Conservation (phyloP, 2,797 vertebrate species). For the Hydrophis major region DNA sequence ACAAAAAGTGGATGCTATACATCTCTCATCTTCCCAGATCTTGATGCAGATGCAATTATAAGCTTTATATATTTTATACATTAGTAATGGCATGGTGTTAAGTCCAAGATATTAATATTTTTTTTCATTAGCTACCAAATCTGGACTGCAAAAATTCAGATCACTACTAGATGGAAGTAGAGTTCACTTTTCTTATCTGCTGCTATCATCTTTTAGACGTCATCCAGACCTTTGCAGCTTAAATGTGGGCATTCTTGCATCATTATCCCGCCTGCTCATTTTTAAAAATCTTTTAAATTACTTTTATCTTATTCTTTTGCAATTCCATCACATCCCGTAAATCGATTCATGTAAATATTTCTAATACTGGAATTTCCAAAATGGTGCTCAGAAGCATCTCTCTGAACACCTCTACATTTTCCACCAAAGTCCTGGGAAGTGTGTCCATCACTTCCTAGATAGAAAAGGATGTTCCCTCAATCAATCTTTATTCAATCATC, state of each 20-base stretch:
- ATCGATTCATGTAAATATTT: not conserved
- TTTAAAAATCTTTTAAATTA: not conserved
- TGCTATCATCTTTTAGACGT: not conserved
- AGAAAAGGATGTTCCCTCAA: not conserved
- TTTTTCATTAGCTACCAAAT: not conserved
- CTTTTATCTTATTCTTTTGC: not conserved
- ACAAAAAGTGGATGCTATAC: not conserved
- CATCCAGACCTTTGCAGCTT: not conserved
- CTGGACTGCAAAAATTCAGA: not conserved
- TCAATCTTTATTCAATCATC: no score
- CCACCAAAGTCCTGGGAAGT: not conserved
- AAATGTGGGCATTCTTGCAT: not conserved
- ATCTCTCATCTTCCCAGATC: not conserved
- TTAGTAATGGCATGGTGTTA: not conserved
- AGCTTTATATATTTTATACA: not conserved
- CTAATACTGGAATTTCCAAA: not conserved
- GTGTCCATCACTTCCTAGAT: not conserved
- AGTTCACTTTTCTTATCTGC: not conserved
- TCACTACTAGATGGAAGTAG: not conserved
- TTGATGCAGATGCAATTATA: not conserved
- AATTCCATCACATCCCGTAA: not conserved
- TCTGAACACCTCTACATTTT: not conserved
- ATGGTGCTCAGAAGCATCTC: not conserved
- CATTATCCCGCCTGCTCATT: not conserved
- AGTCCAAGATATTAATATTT: not conserved